Conservation (phyloP, 2,888 invertebrate species). For the Volucella zonaria region DNA sequence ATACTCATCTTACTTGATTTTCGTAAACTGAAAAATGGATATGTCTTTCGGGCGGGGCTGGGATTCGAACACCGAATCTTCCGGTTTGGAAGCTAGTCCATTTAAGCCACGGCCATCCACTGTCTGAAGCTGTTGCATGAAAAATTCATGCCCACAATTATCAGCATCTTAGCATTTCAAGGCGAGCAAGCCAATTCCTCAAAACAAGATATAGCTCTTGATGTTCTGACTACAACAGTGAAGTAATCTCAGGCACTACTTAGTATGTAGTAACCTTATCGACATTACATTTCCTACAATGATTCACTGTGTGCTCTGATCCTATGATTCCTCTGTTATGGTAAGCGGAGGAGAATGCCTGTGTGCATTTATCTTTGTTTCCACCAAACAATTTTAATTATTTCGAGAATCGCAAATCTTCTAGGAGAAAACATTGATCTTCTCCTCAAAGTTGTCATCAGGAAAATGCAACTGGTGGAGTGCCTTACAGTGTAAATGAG, state of each 20-base stretch:
- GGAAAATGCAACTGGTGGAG: constrained; percentile 87
- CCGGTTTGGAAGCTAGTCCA: no score
- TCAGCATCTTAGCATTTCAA: constrained; percentile 82
- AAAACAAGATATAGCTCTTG: constrained; percentile 85
- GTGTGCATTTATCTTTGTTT: constrained; percentile 84
- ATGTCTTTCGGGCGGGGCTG: no score
- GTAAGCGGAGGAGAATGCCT: constrained; percentile 85
- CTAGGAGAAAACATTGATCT: constrained; percentile 88
- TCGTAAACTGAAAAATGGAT: no score
- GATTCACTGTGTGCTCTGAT: constrained; percentile 85
- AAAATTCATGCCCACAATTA: constrained; percentile 67
- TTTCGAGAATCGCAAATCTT: constrained; percentile 86
- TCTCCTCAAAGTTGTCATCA: constrained; percentile 87
- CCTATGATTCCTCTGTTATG: constrained; percentile 86
- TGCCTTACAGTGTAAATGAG: constrained; percentile 87
- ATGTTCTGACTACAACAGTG: constrained; percentile 86
- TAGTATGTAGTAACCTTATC: constrained; percentile 81
- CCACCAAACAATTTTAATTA: constrained; percentile 86
- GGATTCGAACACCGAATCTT: no score
- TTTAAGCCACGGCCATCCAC: no score
- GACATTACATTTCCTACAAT: constrained; percentile 76
- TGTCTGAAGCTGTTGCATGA: no score
- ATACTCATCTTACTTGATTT: no score
- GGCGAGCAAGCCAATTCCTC: constrained; percentile 79
- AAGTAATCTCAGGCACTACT: constrained; percentile 85